A percentile compares a stretch with the other conserved stretches of the same genome.
Evolutionary conservation across 2,888 invertebrate genomes (phyloP).

Genomic region (Mesodorylaimus sp.): DNA sequence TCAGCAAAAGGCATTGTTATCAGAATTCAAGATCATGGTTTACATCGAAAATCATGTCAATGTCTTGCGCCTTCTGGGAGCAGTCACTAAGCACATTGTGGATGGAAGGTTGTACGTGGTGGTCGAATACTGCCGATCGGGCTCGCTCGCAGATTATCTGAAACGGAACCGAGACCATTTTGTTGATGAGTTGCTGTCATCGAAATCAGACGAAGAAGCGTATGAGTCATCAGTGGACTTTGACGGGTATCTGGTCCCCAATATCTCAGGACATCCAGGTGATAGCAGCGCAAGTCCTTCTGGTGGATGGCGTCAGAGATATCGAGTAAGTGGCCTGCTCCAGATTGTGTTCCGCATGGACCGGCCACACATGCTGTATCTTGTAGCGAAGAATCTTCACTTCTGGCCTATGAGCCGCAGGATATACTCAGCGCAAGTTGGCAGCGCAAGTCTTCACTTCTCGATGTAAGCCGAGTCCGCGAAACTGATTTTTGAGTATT

Average conservation of each 20-base stretch:
- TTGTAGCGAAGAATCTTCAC: too few species aligned
- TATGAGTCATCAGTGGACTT: neutral
- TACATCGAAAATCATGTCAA: conserved; percentile 83
- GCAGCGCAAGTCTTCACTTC: too few species aligned
- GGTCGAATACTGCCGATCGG: conserved; percentile 80
- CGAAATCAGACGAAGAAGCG: neutral
- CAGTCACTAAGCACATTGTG: conserved; percentile 69
- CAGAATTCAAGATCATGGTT: conserved; percentile 84
- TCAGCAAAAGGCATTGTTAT: conserved; percentile 65
- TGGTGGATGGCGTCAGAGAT: too few species aligned
- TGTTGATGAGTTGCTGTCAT: conserved; percentile 49
- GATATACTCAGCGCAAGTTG: too few species aligned
- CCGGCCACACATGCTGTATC: too few species aligned
- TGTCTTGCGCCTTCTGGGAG: conserved; percentile 80
- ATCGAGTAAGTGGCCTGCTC: too few species aligned
- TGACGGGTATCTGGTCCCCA: conserved; percentile 1
- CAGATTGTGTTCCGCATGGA: too few species aligned
- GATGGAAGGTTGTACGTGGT: conserved; percentile 74
- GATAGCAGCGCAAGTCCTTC: neutral
- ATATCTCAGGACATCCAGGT: neutral
- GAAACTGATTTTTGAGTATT: too few species aligned
- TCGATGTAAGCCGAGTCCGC: too few species aligned
- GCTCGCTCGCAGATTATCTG: conserved; percentile 72
- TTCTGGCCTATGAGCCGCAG: too few species aligned
- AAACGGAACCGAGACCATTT: conserved; percentile 60